Evolutionary conservation across 1,140 invertebrate genomes (phyloP), one percentile per base, ranked within the genome.

Genomic region (Drosophila pectinifera): DNA sequence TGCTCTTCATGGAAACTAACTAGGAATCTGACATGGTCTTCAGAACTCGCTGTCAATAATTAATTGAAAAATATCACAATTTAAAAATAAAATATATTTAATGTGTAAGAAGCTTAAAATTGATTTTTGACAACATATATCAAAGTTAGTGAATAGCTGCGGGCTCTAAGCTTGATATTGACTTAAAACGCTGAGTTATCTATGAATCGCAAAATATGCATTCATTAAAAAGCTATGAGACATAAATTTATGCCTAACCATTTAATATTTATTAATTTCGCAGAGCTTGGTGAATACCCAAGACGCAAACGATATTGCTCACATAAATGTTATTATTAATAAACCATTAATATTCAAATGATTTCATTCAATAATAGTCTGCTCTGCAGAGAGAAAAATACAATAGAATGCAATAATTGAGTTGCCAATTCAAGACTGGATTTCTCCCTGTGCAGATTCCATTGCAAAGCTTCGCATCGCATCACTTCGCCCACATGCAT

Each of bases 401-500:
- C 0, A 18, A 16, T 26, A 26, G n/a, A n/a, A n/a, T n/a, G n/a
- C 8, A 10, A 11, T 24, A 31, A 31, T 18, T 31, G 5, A 28
- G n/a, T 18, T 18, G 24, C n/a, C 24, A 28, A 48, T 28, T 5
- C 2, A 11, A 18, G 28, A 34, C 49, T 36, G 18, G 4, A 42
- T 48, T 58, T 73, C 20, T 51, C 22, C n/a, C 38, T 22, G 34
- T 61, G 68, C 34, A 48, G 43, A 39, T 24, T 31, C 28, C 67
- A 43, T 41, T 39, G 48, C 31, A 31, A 24, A 41, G 51, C 51
- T 28, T 18, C 48, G 31, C 28, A 36, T 51, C 28, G 43, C 42
- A 28, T 16, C n/a, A 39, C 41, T 34, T 48, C 68, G 55, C 68
- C 69, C 69, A 73, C 67, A 73, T 73, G 69, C 68, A 73, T 43